A percentile compares a stretch with the other conserved stretches of the same genome.
phyloP scores from a whole-genome alignment of 2,113 vertebrate species.

The Sylvietta virens region DNA sequence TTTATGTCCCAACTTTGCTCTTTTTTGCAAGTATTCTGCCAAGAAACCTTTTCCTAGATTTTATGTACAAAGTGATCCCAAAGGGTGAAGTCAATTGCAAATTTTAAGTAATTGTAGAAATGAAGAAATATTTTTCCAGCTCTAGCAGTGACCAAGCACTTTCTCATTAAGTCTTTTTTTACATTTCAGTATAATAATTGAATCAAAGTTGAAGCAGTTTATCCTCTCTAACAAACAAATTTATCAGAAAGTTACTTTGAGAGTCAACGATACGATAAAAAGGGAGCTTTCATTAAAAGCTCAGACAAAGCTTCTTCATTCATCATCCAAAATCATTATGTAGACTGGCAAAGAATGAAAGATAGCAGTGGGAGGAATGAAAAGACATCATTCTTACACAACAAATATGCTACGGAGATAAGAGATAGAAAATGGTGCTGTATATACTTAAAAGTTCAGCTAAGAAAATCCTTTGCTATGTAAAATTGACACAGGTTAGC shows the following conservation, averaged over 20 bases:
- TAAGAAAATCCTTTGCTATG: background rate
- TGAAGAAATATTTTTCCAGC: background rate
- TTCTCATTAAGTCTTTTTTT: background rate
- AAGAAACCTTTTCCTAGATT: background rate
- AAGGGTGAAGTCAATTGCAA: background rate
- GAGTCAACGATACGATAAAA: background rate
- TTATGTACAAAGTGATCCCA: background rate
- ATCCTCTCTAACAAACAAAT: background rate
- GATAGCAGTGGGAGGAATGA: conserved; percentile 35
- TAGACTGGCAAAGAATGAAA: conserved; percentile 40
- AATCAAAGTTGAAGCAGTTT: background rate
- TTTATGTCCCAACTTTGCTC: background rate
- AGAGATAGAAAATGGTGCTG: background rate
- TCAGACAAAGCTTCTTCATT: background rate
- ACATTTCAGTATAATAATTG: background rate
- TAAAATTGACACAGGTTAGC: background rate
- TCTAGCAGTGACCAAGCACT: background rate
- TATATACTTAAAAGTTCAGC: background rate
- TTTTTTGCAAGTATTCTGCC: background rate
- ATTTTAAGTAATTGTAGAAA: background rate
- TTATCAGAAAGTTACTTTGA: conserved; percentile 14
- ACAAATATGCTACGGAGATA: background rate
- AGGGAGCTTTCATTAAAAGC: background rate
- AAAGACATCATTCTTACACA: conserved; percentile 31
- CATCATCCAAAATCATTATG: background rate